Conservation (phyloP, 2,797 vertebrate species). For the Xenentodon cancila region DNA sequence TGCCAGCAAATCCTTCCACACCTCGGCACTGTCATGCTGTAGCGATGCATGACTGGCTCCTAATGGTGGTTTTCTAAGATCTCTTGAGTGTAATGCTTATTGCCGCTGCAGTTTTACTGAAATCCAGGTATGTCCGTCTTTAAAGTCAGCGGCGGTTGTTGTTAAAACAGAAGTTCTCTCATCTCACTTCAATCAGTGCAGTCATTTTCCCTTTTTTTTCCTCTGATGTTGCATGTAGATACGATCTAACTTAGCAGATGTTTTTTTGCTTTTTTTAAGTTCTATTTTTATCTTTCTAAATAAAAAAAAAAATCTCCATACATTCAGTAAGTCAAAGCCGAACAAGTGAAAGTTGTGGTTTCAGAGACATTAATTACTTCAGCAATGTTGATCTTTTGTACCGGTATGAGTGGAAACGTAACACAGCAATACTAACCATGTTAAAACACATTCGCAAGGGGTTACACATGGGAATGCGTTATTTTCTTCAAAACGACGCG, state of each 20-base stretch:
- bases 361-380: constrained; percentile 5
- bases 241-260: neutral
- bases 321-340: constrained; percentile 8
- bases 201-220: constrained; percentile 23
- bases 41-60: constrained; percentile 72
- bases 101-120: constrained; percentile 69
- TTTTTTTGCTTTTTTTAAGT: constrained; percentile 14
- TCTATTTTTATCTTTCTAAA: constrained; percentile 24
- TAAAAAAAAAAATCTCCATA: neutral
- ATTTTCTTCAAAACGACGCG: constrained; percentile 9
- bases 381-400: constrained; percentile 9
- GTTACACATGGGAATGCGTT: constrained; percentile 1
- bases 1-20: constrained; percentile 60
- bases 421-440: neutral
- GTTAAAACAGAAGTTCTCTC: constrained; percentile 33
- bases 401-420: constrained; percentile 9
- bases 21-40: constrained; percentile 69
- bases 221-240: constrained; percentile 1
- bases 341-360: constrained; percentile 10
- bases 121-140: constrained; percentile 67
- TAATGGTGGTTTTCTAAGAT: constrained; percentile 75
- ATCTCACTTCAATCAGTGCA: constrained; percentile 46
- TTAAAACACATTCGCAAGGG: constrained; percentile 7
- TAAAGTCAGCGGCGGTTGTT: constrained; percentile 51
- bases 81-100: constrained; percentile 68